A percentile compares a stretch with the other conserved stretches of the same genome.
Evolutionary conservation across 2,888 invertebrate genomes (phyloP).

Genomic region (Anticlea derivata): DNA sequence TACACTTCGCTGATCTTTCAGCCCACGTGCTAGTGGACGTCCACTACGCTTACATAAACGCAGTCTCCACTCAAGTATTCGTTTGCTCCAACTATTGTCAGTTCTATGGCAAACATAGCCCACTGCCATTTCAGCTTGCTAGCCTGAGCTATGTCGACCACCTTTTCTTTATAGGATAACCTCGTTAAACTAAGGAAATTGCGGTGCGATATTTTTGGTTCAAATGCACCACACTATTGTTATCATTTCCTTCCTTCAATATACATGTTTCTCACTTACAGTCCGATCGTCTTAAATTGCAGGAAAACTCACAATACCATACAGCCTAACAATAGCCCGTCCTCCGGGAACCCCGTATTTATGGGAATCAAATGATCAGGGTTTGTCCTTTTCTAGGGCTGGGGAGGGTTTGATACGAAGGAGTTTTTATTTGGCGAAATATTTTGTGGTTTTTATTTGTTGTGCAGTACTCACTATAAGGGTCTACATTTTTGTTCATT

Average conservation of each 20-base stretch:
- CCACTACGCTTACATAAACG: no score
- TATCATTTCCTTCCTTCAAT: neutral
- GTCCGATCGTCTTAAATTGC: conserved; percentile 7
- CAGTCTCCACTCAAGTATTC: no score
- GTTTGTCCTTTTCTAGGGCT: conserved; percentile 38
- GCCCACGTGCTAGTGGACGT: no score
- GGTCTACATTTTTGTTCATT: no score
- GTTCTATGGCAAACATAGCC: no score
- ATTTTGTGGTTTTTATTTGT: conserved; percentile 6
- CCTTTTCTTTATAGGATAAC: no score
- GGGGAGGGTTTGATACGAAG: conserved; percentile 15
- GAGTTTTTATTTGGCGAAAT: conserved; percentile 6
- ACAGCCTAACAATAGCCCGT: conserved; percentile 30
- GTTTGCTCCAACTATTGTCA: no score
- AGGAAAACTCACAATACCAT: conserved; percentile 26
- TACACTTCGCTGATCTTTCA: no score
- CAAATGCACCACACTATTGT: neutral
- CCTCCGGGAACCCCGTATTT: conserved; percentile 47
- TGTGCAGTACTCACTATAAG: neutral
- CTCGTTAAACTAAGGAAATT: no score
- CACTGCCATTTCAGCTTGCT: no score
- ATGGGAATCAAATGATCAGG: conserved; percentile 48
- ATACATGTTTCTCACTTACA: neutral
- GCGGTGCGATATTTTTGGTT: no score
- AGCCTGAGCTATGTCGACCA: no score